Evolutionary conservation across 2,888 invertebrate species (phyloP).

Genomic region (Aleiodes alternator): DNA sequence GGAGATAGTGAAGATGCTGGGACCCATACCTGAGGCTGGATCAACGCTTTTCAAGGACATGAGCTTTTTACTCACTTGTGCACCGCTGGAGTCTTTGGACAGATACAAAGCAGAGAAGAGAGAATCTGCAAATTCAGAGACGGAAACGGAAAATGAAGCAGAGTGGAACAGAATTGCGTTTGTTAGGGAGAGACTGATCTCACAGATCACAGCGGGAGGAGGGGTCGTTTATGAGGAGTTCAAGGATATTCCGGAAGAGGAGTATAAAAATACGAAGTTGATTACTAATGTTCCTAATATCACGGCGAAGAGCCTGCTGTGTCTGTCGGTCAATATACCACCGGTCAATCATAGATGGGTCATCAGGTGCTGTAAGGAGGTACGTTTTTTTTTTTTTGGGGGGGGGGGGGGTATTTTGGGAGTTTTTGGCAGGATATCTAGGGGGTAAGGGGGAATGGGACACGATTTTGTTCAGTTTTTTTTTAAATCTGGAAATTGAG

Average conservation of each 20-base stretch:
- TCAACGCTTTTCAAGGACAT: conserved; percentile 77
- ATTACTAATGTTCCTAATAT: conserved; percentile 84
- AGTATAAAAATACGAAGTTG: conserved; percentile 78
- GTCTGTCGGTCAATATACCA: conserved; percentile 81
- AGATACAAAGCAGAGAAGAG: conserved; percentile 56
- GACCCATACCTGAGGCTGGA: conserved; percentile 77
- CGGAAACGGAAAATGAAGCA: conserved; percentile 78
- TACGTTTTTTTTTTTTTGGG: conserved; percentile 40
- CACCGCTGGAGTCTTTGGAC: conserved; percentile 71
- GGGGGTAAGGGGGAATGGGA: too few species aligned
- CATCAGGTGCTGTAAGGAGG: conserved; percentile 78
- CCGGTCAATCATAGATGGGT: conserved; percentile 84
- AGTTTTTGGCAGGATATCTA: too few species aligned
- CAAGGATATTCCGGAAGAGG: conserved; percentile 78
- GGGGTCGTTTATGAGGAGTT: conserved; percentile 79
- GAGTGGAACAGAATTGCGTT: conserved; percentile 77
- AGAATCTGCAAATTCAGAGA: conserved; percentile 74
- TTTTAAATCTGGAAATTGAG: neutral
- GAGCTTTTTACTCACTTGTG: conserved; percentile 79
- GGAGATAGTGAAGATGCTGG: conserved; percentile 76
- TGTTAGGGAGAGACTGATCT: conserved; percentile 78
- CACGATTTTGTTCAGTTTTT: conserved; percentile 21
- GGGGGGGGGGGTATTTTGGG: too few species aligned
- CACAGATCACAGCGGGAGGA: conserved; percentile 80
- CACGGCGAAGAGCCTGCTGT: conserved; percentile 85